Evolutionary conservation across 2,113 vertebrate species (phyloP).

Genomic region (Oryzias curvinotus): DNA sequence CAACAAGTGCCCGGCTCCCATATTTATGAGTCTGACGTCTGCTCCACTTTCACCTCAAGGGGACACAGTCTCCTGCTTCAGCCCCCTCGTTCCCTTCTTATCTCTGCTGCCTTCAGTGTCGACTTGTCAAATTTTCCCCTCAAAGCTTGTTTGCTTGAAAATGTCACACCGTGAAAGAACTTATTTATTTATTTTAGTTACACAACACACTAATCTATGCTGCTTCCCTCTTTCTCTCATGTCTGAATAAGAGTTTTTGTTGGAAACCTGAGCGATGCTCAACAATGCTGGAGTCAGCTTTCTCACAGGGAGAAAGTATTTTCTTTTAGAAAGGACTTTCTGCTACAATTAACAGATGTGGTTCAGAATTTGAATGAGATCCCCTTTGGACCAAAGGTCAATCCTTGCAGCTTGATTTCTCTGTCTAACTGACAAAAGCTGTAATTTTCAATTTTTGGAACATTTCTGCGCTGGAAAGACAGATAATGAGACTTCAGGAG

Average conservation of each 20-base stretch:
- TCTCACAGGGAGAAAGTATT: slow-evolving; percentile 33
- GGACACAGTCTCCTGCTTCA: slow-evolving; percentile 42
- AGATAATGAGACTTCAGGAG: slow-evolving; percentile 44
- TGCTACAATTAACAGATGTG: slow-evolving; percentile 11
- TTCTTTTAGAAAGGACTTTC: slow-evolving; percentile 41
- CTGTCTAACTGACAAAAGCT: slow-evolving; percentile 10
- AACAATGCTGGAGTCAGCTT: slow-evolving; percentile 35
- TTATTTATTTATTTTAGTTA: slow-evolving; percentile 32
- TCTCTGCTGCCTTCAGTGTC: slow-evolving; percentile 48
- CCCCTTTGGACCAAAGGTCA: slow-evolving; percentile 23
- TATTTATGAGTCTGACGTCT: slow-evolving; percentile 48
- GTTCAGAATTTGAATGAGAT: slow-evolving; percentile 8
- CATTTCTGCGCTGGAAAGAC: slow-evolving; percentile 22
- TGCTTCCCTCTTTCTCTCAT: slow-evolving; percentile 17
- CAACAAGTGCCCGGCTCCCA: slow-evolving; percentile 22
- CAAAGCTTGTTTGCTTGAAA: slow-evolving; percentile 59
- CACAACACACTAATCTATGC: slow-evolving; percentile 59
- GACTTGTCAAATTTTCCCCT: slow-evolving; percentile 54
- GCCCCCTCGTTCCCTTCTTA: slow-evolving; percentile 44
- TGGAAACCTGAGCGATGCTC: slow-evolving; percentile 52
- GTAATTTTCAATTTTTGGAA: slow-evolving; percentile 14
- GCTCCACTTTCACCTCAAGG: slow-evolving; percentile 51
- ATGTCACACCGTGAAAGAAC: slow-evolving; percentile 58
- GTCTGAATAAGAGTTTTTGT: slow-evolving; percentile 54
- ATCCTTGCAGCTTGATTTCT: slow-evolving; percentile 1